These are phyloP conservation scores for Scelioninae gen. 1 DNA, from an alignment of 2,888 invertebrate species.

Conservation along the genomic window DNA sequence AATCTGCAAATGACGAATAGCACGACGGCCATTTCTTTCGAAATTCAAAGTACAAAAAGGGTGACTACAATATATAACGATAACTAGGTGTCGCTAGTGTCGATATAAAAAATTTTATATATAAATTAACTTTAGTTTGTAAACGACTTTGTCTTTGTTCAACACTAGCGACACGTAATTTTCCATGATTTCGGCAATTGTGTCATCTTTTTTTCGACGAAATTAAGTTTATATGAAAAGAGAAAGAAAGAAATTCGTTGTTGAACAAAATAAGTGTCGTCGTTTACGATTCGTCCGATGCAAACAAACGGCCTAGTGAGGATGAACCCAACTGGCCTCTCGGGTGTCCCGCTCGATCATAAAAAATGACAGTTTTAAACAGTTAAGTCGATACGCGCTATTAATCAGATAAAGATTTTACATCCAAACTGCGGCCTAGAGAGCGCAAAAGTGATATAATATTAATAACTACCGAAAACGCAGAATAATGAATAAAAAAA, in stretches of 20 bases:
- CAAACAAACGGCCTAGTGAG: conserved; percentile 73
- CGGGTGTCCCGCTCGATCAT: conserved; percentile 81
- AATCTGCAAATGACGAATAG: conserved; percentile 7
- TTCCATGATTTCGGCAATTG: conserved; percentile 11
- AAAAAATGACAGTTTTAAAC: conserved; percentile 75
- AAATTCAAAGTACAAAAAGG: conserved; percentile 18
- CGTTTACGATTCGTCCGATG: conserved; percentile 13
- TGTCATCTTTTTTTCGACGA: conserved; percentile 4
- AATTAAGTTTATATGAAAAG: neutral
- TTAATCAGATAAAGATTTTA: conserved; percentile 76
- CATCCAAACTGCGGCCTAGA: conserved; percentile 84
- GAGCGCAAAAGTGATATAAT: conserved; percentile 84
- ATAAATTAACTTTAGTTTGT: conserved; percentile 43
- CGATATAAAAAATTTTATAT: conserved; percentile 53
- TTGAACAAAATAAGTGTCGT: conserved; percentile 6
- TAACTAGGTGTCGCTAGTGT: conserved; percentile 14
- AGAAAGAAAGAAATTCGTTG: conserved; percentile 14
- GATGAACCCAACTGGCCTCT: conserved; percentile 84
- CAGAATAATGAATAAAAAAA: conserved; percentile 73
- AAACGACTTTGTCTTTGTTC: conserved; percentile 39
- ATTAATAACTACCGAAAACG: conserved; percentile 75
- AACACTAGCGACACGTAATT: neutral
- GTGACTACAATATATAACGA: conserved; percentile 12
- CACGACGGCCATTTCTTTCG: conserved; percentile 13
- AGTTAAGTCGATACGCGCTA: conserved; percentile 75